Base-by-base conservation (phyloP, 2,888 invertebrate species). In the Noctua janthina region DNA sequence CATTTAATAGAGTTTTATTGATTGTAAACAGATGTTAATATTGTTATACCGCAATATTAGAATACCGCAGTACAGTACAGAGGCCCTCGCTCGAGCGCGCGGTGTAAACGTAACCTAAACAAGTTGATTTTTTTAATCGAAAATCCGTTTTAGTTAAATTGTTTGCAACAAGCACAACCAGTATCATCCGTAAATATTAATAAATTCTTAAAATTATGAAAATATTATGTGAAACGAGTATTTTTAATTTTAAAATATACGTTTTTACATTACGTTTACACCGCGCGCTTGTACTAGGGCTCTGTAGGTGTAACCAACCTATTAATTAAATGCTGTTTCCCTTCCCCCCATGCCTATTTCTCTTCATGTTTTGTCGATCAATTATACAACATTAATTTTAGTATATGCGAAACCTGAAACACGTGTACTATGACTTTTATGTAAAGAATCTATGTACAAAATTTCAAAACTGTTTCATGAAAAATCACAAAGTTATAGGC, bases 271-370 rank as follows among this genome's bases (percentile, higher is more conserved):
- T 59, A 7, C n/a, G 59, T 59, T n/a, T 5, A n/a, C 13, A 13
- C n/a, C 59, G n/a, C 11, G 11, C 59, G 11, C n/a, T 59, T 0
- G 59, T n/a, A 13, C n/a, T 23, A 59, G 1, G n/a, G 0, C n/a
- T 59, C 62, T 59, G 3, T 35, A 46, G 23, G 17, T 64, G 29
- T 35, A 62, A 39, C 15, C 17, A n/a, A 49, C 67, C 10, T 39
- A 68, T 70, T 15, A 69, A 72, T 72, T 74, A 51, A 13, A 85
- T 59, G 56, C 51, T n/a, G n/a, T n/a, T n/a, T n/a, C n/a, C 46
- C 69, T 73, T n/a, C 35, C 35, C 35, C 35, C 35, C 35, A 1
- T 35, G n/a, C n/a, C 54, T 35, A 69, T 78, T 82, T 39, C 29
- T 39, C 2, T 39, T 29, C 20, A 39, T 54, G 66, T 51, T 79